Evolutionary conservation across 2,797 vertebrate species (phyloP), one percentile per base, ranked within the genome.

Genomic region (Ctenochaetus hawaiiensis): DNA sequence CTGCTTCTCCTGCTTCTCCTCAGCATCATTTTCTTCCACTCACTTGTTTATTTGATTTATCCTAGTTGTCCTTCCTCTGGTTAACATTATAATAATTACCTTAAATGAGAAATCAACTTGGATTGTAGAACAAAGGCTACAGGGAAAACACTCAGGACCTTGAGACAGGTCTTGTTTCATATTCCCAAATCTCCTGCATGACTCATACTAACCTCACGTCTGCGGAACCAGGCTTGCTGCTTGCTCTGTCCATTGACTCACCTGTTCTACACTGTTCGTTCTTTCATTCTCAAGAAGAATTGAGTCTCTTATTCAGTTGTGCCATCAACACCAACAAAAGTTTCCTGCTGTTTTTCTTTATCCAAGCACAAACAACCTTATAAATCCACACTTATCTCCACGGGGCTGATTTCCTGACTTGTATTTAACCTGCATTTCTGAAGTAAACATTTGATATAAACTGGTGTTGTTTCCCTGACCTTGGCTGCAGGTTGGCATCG

Each of bases 181-280:
- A 22, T 59, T 52, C 58, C 37, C 41, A 63, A 77, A 75, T 59
- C 51, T 72, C 13, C 51, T 56, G 39, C 34, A 67, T 90, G 85
- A 90, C 61, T 88, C 85, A 89, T 58, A 22, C 56, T 14, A 26
- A 57, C 44, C 72, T 63, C 58, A 43, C 16, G 34, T 57, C 51
- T 71, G 48, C 52, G 74, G 77, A 74, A 8, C n/a, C 34, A 1
- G 34, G 9, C 51, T 68, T 61, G 13, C 63, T 76, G 44, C n/a
- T 5, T 0, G 4, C 41, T 58, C n/a, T 16, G 9, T 67, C 45
- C 54, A 77, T 34, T 56, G 45, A 72, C 62, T 61, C 51, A 9
- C 16, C 59, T 20, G 14, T 53, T 45, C 20, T n/a, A 11, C 51
- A 23, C 4, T 69, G 59, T 68, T 76, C 6, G 45, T 69, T 75